Base-by-base conservation (phyloP, 2,797 vertebrate species). In the Alauda arvensis region DNA sequence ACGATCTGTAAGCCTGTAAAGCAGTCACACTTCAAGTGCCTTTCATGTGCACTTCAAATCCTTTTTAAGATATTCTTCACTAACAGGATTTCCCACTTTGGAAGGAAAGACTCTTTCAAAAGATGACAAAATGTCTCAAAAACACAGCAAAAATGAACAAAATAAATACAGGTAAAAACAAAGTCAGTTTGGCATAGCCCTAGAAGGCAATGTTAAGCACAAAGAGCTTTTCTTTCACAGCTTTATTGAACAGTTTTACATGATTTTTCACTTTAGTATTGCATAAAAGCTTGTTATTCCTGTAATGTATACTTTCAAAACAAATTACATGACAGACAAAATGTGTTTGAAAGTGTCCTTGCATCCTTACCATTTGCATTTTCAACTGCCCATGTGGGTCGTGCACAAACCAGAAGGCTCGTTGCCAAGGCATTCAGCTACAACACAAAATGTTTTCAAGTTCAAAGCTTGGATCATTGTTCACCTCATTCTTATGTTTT, bases 41-140 rank as follows among this genome's bases (percentile, higher is more conserved):
- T 95, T 91, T 95, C 84, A 90, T 69, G 66, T 85, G 57, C 52
- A 43, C 87, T 94, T 92, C 66, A 88, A 85, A 87, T 85, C 82
- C 70, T 63, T 87, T 89, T 87, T 69, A 56, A 88, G 75, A 66
- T 91, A 65, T 71, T 80, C 76, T 89, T 91, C 76, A 60, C 67
- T 76, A 92, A 72, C 56, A 83, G 82, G 51, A 78, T 94, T 94
- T 92, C 70, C 56, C 25, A 60, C 55, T 87, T 87, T 85, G 63
- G 85, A 88, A 81, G 28, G 24, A 25, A 92, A 5, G 15, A 52
- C 33, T 40, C 42, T 60, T 87, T 83, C 66, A 66, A 81, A 92
- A 85, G 70, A 81, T 56, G 33, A 85, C 25, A 91, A 49, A 91
- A 63, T 28, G 23, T 81, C 88, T 76, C 51, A 69, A 69, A 92